Conservation (phyloP, 2,113 vertebrate genomes). For the Pseudorhombus dupliciocellatus region DNA sequence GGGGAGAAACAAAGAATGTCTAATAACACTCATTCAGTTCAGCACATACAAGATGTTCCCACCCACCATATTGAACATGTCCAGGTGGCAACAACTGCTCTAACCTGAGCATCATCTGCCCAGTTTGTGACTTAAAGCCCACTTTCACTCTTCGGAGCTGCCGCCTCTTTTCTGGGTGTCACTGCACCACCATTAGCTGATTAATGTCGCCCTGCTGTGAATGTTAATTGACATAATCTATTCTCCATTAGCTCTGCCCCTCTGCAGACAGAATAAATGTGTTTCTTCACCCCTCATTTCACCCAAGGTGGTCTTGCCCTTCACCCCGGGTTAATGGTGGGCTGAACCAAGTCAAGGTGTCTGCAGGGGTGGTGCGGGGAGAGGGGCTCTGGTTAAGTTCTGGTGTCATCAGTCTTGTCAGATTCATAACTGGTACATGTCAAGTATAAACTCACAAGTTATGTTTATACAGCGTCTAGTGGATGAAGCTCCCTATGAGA, state of each 20-base stretch:
- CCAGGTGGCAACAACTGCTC: background rate
- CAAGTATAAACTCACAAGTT: background rate
- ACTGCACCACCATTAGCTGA: slow-evolving; percentile 63
- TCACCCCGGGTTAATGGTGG: slow-evolving; percentile 54
- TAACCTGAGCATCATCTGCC: background rate
- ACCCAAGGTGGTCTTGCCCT: slow-evolving; percentile 64
- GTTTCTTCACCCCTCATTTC: slow-evolving; percentile 73
- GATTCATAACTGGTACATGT: background rate
- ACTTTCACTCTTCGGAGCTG: background rate
- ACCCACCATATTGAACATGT: background rate
- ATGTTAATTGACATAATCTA: slow-evolving; percentile 76
- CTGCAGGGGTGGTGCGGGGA: background rate
- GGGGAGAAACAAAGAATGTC: too few species aligned
- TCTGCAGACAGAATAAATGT: slow-evolving; percentile 65
- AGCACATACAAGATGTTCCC: background rate
- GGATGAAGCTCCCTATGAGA: background rate
- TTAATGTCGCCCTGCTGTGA: slow-evolving; percentile 65
- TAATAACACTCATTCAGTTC: too few species aligned
- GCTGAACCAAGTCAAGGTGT: slow-evolving; percentile 36
- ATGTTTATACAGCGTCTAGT: background rate
- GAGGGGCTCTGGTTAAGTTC: background rate
- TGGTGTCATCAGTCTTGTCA: too few species aligned
- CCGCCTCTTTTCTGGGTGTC: background rate
- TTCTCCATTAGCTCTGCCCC: slow-evolving; percentile 67
- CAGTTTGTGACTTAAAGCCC: background rate